A percentile compares a stretch with the other conserved stretches of the same genome.
These are phyloP conservation scores for Penelope pileata DNA, from an alignment of 2,113 vertebrate genomes.

Conservation along the genomic window DNA sequence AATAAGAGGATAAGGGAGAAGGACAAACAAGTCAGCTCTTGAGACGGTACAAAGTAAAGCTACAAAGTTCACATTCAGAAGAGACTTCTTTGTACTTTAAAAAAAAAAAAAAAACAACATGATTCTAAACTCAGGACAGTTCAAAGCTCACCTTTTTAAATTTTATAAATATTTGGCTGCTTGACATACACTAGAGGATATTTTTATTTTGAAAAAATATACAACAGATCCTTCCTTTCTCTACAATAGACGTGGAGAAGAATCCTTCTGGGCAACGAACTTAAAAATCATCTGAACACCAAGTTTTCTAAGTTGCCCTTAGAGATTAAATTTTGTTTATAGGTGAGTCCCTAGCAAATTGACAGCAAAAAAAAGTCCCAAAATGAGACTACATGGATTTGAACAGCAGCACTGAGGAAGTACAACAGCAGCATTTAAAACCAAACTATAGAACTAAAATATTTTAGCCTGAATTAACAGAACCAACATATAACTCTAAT, in stretches of 20 bases:
- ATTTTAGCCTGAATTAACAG: not conserved
- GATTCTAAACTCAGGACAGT: not conserved
- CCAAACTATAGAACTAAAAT: not conserved
- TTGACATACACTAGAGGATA: not conserved
- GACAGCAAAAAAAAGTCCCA: not conserved
- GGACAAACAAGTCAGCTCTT: not conserved
- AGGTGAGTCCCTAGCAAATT: not conserved
- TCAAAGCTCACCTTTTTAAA: not conserved
- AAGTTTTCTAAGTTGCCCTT: not conserved
- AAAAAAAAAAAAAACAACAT: no score
- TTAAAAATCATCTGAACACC: not conserved
- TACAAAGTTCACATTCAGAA: not conserved
- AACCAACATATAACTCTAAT: rapidly evolving
- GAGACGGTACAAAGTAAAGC: not conserved
- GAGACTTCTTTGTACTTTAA: not conserved
- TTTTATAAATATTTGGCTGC: not conserved
- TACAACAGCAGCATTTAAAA: rapidly evolving
- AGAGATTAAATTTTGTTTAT: not conserved
- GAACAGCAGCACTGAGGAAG: not conserved
- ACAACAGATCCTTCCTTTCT: not conserved
- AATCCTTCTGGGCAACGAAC: not conserved
- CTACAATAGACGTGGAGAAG: not conserved
- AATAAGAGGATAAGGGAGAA: not conserved
- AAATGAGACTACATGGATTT: not conserved
- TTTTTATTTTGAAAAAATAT: not conserved